Conservation (phyloP, 2,888 invertebrate genomes). For the Tenthredo scrophulariae region DNA sequence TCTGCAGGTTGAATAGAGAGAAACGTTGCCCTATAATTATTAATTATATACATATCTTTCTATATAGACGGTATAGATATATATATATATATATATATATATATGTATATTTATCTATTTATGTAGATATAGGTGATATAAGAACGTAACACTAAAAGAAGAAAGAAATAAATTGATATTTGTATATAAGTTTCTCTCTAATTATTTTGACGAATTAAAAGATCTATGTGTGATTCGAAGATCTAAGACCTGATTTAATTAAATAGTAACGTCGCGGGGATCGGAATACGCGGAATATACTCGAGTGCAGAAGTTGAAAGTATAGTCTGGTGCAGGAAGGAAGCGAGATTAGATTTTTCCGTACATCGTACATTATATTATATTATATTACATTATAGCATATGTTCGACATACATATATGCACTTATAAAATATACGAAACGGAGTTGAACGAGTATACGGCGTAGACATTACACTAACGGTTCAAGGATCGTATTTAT, state of each 20-base stretch:
- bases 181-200: too few species aligned
- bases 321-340: slow-evolving; percentile 33
- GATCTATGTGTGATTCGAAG: too few species aligned
- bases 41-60: background rate
- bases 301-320: background rate
- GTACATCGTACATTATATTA: background rate
- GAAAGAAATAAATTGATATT: background rate
- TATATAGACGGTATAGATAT: background rate
- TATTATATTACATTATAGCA: background rate
- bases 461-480: background rate
- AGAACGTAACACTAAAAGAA: too few species aligned
- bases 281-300: background rate
- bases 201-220: too few species aligned
- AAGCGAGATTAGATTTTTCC: slow-evolving; percentile 44
- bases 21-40: slow-evolving; percentile 20
- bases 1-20: slow-evolving; percentile 25
- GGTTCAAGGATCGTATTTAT: background rate
- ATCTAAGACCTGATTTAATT: background rate
- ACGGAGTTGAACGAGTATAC: background rate
- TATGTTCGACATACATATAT: background rate
- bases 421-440: background rate
- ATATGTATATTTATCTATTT: background rate
- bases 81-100: background rate
- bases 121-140: background rate
- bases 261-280: background rate